Percentiles rank a stretch among this genome's conserved stretches.
Evolutionary conservation across 2,888 invertebrate genomes (phyloP).

Genomic region (Philaethria dido): DNA sequence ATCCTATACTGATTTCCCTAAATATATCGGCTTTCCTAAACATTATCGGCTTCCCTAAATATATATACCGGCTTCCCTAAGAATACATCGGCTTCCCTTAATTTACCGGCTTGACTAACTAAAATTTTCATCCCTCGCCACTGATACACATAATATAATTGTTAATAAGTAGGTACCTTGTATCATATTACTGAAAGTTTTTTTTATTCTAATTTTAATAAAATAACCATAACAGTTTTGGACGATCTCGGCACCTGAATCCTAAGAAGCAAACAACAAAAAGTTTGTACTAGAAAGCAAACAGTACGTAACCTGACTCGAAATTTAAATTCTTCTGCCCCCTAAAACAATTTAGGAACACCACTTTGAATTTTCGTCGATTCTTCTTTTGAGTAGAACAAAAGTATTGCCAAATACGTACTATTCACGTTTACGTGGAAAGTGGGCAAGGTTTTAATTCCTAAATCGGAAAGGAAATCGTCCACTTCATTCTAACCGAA

Average conservation of each 20-base stretch:
- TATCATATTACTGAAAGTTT: neutral
- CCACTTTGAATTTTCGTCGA: slow-evolving; percentile 79
- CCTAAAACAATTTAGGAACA: slow-evolving; percentile 84
- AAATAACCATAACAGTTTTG: neutral
- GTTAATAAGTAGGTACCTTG: too few species aligned
- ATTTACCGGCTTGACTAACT: too few species aligned
- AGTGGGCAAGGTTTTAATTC: slow-evolving; percentile 78
- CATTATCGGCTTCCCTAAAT: too few species aligned
- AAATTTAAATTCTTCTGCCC: slow-evolving; percentile 80
- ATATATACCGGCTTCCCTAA: too few species aligned
- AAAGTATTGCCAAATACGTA: slow-evolving; percentile 84
- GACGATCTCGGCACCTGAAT: neutral
- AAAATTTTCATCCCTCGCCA: too few species aligned
- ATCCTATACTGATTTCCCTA: too few species aligned
- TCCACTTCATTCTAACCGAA: slow-evolving; percentile 81
- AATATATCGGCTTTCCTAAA: too few species aligned
- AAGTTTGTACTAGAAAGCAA: slow-evolving; percentile 55
- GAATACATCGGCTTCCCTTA: too few species aligned
- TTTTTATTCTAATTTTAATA: neutral
- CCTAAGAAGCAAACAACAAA: slow-evolving; percentile 28
- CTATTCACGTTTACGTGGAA: slow-evolving; percentile 82
- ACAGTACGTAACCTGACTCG: slow-evolving; percentile 64
- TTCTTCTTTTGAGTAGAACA: slow-evolving; percentile 78
- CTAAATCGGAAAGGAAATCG: slow-evolving; percentile 70
- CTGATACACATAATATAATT: too few species aligned